Conservation (phyloP, 2,888 invertebrate genomes). For the Suillia variegata region DNA sequence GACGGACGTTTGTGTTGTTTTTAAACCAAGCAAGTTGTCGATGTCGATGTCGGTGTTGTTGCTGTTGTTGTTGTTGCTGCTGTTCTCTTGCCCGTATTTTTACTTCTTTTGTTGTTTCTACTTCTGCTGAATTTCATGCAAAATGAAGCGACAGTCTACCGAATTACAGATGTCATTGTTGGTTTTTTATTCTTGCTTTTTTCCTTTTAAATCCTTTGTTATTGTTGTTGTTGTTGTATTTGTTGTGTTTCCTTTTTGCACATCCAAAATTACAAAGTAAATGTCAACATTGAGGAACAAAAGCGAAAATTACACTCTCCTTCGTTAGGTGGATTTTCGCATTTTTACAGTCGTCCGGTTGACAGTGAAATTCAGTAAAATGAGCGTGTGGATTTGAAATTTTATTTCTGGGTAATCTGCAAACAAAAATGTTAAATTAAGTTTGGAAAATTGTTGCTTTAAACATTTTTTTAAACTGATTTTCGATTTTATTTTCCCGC, state of each 20-base stretch:
- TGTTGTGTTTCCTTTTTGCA: neutral
- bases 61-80: neutral
- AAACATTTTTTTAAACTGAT: no score
- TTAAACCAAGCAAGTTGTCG: neutral
- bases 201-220: neutral
- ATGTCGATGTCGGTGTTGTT: neutral
- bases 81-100: neutral
- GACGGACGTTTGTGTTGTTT: neutral
- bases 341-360: no score
- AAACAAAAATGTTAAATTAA: no score
- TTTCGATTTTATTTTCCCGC: no score
- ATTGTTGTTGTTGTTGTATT: neutral
- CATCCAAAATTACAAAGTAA: neutral
- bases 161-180: neutral
- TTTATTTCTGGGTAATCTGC: no score
- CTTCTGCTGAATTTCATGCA: no score
- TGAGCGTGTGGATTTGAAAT: no score
- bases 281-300: neutral
- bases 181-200: neutral
- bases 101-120: no score
- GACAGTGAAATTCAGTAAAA: no score
- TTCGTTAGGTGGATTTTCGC: no score
- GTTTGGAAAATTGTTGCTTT: no score
- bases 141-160: neutral
- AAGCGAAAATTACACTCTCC: neutral